Conservation (phyloP, 2,113 vertebrate species). For the Leptocoma aspasia region DNA sequence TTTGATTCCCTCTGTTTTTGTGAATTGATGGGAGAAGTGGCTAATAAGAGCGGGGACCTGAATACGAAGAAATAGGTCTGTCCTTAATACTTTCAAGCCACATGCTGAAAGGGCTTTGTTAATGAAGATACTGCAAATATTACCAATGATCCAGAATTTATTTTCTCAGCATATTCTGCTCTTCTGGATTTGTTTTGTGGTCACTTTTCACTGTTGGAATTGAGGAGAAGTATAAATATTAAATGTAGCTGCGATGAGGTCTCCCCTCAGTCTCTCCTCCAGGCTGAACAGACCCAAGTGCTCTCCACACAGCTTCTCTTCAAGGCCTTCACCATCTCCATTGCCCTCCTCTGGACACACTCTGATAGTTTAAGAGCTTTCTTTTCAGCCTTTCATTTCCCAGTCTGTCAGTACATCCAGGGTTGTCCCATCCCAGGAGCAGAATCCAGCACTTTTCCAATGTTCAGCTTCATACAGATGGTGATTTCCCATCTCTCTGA, state of each 20-base stretch:
- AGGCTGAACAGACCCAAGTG: background rate
- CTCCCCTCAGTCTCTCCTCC: background rate
- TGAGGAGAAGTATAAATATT: background rate
- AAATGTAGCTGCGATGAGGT: rapidly evolving
- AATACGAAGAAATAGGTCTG: background rate
- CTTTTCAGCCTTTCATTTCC: background rate
- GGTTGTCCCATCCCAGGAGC: too few species aligned
- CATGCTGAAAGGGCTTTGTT: background rate
- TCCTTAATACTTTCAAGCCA: background rate
- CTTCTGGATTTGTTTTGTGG: background rate
- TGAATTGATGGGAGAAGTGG: background rate
- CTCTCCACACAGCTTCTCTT: background rate
- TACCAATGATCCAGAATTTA: background rate
- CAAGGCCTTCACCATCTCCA: background rate
- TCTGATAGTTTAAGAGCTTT: background rate
- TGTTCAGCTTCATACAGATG: background rate
- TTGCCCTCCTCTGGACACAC: background rate
- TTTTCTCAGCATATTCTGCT: background rate
- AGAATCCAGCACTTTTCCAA: background rate
- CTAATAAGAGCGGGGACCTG: rapidly evolving
- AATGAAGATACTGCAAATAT: background rate
- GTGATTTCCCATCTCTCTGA: background rate
- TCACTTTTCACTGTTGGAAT: background rate
- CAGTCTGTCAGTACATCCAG: background rate
- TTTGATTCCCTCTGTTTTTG: background rate